These are phyloP conservation scores for Agonopterix heracliana DNA, from an alignment of 2,888 invertebrate species.

Conservation along the genomic window DNA sequence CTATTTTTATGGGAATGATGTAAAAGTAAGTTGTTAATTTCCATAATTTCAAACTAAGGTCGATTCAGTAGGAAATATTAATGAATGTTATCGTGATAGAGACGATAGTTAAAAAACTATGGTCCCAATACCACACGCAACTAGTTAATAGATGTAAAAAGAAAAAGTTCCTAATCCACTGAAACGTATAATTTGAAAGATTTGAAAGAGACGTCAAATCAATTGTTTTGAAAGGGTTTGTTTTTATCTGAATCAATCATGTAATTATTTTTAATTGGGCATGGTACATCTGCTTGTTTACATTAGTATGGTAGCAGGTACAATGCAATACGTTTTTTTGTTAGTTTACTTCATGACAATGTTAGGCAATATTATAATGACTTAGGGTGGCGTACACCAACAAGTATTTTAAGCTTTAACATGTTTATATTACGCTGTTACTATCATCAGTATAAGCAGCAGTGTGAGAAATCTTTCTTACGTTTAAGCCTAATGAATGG, in stretches of 20 bases:
- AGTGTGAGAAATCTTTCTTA: no score
- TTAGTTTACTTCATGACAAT: no score
- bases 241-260: slow-evolving; percentile 54
- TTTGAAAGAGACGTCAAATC: slow-evolving; percentile 57
- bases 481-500: no score
- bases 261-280: slow-evolving; percentile 63
- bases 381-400: no score
- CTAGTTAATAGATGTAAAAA: slow-evolving; percentile 31
- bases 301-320: slow-evolving; percentile 7
- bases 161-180: slow-evolving; percentile 25
- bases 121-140: slow-evolving; percentile 44
- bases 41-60: slow-evolving; percentile 41
- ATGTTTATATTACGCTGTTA: no score
- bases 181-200: slow-evolving; percentile 55
- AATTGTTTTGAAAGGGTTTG: slow-evolving; percentile 56
- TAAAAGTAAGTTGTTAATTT: slow-evolving; percentile 56
- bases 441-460: no score
- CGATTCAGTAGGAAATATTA: slow-evolving; percentile 37
- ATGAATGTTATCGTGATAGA: slow-evolving; percentile 51
- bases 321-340: no score
- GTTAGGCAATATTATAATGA: no score
- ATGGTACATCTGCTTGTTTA: slow-evolving; percentile 48
- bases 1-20: slow-evolving; percentile 23
- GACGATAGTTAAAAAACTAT: slow-evolving; percentile 33
- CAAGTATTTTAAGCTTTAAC: no score